Percentiles rank a stretch among this genome's conserved stretches.
Evolutionary conservation across 2,888 invertebrate species (phyloP).

Genomic region (Sphecodes monilicornis): DNA sequence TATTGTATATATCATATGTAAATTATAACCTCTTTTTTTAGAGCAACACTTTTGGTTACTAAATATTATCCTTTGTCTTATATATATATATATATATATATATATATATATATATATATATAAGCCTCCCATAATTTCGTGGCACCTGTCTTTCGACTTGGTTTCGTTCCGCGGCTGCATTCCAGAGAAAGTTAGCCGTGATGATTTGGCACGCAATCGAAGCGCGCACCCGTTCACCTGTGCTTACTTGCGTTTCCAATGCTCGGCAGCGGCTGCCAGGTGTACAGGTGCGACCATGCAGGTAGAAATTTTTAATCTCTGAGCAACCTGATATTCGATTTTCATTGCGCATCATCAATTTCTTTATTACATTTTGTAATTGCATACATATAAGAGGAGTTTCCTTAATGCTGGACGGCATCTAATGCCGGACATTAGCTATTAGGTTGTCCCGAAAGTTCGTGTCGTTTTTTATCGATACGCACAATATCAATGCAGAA

Average conservation of each 20-base stretch:
- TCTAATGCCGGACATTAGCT: no score
- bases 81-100: no score
- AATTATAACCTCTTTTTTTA: no score
- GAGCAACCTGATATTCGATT: neutral
- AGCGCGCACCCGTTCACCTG: constrained; percentile 10
- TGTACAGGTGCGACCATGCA: neutral
- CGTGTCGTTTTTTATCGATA: no score
- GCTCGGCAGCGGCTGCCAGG: neutral
- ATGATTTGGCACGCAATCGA: constrained; percentile 46
- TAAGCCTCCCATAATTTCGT: constrained; percentile 41
- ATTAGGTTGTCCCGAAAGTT: no score
- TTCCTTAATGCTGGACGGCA: no score
- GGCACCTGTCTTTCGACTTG: constrained; percentile 48
- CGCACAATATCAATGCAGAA: no score
- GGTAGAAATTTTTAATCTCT: neutral
- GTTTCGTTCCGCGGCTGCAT: constrained; percentile 64
- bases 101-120: no score
- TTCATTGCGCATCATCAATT: neutral
- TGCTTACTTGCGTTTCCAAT: constrained; percentile 24
- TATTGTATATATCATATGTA: no score
- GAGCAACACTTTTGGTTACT: no score
- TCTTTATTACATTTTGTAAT: neutral
- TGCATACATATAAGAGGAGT: no score
- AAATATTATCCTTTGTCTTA: no score
- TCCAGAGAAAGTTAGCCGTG: constrained; percentile 74